Base-by-base conservation (phyloP, 2,797 vertebrate species). In the Echeneis naucrates region DNA sequence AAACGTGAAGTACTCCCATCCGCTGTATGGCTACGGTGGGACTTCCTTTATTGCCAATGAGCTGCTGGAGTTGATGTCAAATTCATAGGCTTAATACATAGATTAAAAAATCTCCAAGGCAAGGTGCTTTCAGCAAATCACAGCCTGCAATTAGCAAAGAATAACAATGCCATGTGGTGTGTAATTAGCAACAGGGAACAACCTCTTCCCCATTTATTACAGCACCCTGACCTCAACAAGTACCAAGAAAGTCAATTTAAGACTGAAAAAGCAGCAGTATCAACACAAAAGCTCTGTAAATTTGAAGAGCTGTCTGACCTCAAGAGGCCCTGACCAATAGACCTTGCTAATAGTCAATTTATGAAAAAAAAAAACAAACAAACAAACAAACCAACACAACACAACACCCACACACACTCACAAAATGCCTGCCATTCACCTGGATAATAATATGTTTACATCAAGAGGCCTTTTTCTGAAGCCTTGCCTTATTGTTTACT, bases 91-190 rank as follows among this genome's bases (percentile, higher is more conserved):
- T 87, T 83, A 84, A 85, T 76, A 74, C 61, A 82, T 65, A 81
- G 84, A 87, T 91, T 83, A 87, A 78, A 87, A 83, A 83, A 72
- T 71, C 87, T 89, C 82, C 24, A 65, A 91, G 85, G 89, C 77
- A 71, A 81, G 23, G 32, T 45, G 42, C 80, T 55, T 68, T 76
- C 65, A 70, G 80, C 75, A 78, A 82, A 78, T 87, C 88, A 60
- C 78, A 85, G 91, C 84, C 83, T 82, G 86, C 89, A 90, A 91
- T 90, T 91, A 92, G 84, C 67, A 62, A 83, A 85, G 84, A 90
- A 91, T 85, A 93, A 93, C 90, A 92, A 92, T 89, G 78, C 89
- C 86, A 88, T 87, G 89, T 87, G 90, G 89, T 62, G 40, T 85
- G 88, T 91, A 93, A 93, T 93, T 92, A 91, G 90, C 73, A 52